Base-by-base conservation (phyloP, 2,797 vertebrate genomes). In the Clarias fuscus region DNA sequence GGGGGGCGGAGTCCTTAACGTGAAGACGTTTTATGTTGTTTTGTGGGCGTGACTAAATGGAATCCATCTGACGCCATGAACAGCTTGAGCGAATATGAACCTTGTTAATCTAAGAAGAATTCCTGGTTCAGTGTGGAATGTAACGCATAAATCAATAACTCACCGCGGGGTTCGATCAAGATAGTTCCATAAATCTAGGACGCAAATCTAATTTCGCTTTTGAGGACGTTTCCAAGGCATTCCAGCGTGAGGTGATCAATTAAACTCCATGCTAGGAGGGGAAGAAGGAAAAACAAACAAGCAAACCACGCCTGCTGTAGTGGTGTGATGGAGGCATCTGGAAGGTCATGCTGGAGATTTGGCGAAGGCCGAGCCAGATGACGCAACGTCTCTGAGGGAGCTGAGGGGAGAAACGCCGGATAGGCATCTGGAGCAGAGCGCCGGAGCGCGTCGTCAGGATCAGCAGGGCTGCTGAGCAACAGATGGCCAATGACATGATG, bases 401-500 rank as follows among this genome's bases (percentile, higher is more conserved):
- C 85, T 84, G 72, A 81, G 84, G 80, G 72, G 84, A 73, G 82
- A 80, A 76, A 65, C 86, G 84, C 89, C 88, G 91, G 92, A 93
- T 91, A 89, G 91, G 91, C 91, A 89, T 93, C 92, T 92, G 86
- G 94, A 92, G 93, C 93, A 92, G 89, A 88, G 90, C 92, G 93
- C 92, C 93, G 92, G 91, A 92, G 92, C 92, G 93, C 92, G 89
- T 93, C 92, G 93, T 93, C 91, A 92, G 93, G 94, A 94, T 92
- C 94, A 93, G 92, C 93, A 93, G 92, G 93, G 93, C 92, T 94
- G 93, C 92, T 92, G 91, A 95, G 93, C 82, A 90, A 93, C 95
- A 96, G 95, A 96, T 96, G 95, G 95, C 94, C 89, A 86, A 91
- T 93, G 93, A 94, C 93, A 93, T 93, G 94, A 93, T 93, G 94